Conservation (phyloP, 2,113 vertebrate species). For the Octodon degus region DNA sequence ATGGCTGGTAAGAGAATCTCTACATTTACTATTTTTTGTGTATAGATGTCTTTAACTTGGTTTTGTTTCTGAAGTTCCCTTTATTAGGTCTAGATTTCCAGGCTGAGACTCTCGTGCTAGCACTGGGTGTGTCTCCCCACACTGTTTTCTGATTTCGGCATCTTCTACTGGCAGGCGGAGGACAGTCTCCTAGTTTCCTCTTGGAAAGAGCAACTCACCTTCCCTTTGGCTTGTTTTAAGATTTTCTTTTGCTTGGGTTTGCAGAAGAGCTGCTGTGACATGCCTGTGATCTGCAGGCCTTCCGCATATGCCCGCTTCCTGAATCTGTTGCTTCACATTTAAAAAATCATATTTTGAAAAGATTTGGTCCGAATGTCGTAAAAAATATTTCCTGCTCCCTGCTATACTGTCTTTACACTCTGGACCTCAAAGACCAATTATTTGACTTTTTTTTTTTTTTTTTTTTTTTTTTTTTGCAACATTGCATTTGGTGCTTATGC, state of each 20-base stretch:
- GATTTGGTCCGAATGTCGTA: neutral
- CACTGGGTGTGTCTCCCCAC: neutral
- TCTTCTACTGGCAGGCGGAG: neutral
- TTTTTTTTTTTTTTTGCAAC: neutral
- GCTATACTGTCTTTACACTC: neutral
- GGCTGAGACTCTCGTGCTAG: neutral
- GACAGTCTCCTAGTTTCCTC: neutral
- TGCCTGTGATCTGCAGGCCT: neutral
- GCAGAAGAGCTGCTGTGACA: slow-evolving; percentile 28
- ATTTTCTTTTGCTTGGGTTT: slow-evolving; percentile 20
- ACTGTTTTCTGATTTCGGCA: neutral
- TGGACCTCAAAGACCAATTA: neutral
- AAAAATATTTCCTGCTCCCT: neutral
- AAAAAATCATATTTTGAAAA: slow-evolving; percentile 9
- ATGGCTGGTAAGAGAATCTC: neutral
- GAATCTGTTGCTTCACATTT: slow-evolving; percentile 5
- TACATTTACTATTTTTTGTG: neutral
- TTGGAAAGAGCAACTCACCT: neutral
- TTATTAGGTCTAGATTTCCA: neutral
- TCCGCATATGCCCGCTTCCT: neutral
- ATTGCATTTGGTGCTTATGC: neutral
- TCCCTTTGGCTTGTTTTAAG: neutral
- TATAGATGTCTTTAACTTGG: neutral
- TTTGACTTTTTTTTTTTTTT: neutral
- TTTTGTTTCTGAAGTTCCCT: neutral